A percentile compares a stretch with the other conserved stretches of the same genome.
Conservation (phyloP, 2,888 invertebrate species). For the Bimastos eiseni region DNA sequence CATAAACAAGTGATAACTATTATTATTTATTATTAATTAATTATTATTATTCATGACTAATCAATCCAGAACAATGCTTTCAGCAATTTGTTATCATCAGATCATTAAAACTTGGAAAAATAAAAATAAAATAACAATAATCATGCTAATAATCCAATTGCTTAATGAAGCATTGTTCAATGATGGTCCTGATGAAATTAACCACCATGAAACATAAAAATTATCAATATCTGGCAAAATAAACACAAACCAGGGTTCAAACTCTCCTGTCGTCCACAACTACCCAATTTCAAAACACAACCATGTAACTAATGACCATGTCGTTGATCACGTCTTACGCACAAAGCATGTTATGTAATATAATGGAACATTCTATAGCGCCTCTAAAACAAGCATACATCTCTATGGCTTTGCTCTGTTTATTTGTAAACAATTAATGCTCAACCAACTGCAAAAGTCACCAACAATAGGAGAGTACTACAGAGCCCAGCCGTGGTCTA, state of each 20-base stretch:
- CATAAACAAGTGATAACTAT: background rate
- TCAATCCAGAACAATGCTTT: background rate
- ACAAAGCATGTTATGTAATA: background rate
- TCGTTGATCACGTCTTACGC: background rate
- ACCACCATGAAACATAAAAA: too few species aligned
- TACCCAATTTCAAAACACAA: too few species aligned
- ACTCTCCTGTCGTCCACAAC: too few species aligned
- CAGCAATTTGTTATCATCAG: background rate
- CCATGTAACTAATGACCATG: too few species aligned
- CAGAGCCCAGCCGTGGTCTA: background rate
- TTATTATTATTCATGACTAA: background rate
- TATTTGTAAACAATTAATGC: background rate
- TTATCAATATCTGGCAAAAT: too few species aligned
- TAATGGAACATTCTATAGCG: background rate
- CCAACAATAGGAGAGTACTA: background rate
- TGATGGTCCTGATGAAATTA: too few species aligned
- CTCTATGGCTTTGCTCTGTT: background rate
- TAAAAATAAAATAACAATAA: background rate
- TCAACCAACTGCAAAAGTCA: background rate
- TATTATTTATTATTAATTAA: background rate
- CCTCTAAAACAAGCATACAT: background rate
- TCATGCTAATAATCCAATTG: too few species aligned
- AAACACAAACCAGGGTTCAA: too few species aligned
- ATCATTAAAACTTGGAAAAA: background rate
- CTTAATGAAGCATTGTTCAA: too few species aligned